Evolutionary conservation across 1,140 invertebrate species (phyloP).

Genomic region (Eulimnadia texana): DNA sequence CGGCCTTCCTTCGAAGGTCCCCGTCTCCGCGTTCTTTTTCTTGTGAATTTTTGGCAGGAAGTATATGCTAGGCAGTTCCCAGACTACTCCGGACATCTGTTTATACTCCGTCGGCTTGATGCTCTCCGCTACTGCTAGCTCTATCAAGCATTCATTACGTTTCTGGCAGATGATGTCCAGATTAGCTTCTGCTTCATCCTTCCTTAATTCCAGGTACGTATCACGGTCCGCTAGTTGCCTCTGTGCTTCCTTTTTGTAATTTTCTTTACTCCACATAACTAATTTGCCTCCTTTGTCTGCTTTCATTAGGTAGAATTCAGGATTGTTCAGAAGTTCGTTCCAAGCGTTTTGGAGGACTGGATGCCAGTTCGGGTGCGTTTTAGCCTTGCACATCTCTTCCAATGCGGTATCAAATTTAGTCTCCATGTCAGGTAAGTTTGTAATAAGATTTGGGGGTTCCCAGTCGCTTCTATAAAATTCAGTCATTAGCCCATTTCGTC

Average conservation of each 20-base stretch:
- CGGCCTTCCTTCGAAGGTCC: not conserved
- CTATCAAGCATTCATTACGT: not conserved
- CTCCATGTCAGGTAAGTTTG: no score
- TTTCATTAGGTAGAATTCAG: not conserved
- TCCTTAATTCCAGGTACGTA: not conserved
- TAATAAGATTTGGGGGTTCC: not conserved
- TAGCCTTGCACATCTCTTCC: not conserved
- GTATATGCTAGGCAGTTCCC: not conserved
- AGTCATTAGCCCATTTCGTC: not conserved
- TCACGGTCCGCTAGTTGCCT: not conserved
- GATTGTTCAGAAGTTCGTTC: not conserved
- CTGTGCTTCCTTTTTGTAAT: not conserved
- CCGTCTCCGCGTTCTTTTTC: not conserved
- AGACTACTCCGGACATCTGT: not conserved
- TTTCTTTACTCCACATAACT: not conserved
- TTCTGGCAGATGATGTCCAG: not conserved
- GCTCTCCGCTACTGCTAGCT: not conserved
- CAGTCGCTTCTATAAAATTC: not conserved
- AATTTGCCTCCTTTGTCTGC: not conserved
- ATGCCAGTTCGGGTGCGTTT: not conserved
- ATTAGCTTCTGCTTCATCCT: not conserved
- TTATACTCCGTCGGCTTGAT: not conserved
- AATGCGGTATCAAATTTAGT: no score
- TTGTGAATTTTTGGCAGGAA: not conserved
- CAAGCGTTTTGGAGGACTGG: not conserved